Evolutionary conservation across 2,888 invertebrate genomes (phyloP).

Genomic region (Hyles lineata): DNA sequence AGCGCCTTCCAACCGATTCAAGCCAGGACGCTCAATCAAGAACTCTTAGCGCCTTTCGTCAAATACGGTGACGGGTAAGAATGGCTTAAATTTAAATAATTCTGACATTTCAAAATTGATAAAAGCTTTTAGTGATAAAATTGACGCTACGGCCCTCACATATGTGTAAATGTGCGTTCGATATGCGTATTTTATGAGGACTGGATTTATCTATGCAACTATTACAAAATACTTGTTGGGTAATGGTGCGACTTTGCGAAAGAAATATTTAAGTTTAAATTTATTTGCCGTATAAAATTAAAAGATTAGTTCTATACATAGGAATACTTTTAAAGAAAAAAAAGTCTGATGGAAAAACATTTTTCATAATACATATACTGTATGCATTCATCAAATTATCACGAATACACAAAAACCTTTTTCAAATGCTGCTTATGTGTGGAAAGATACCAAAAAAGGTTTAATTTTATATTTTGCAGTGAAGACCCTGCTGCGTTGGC

Average conservation of each 20-base stretch:
- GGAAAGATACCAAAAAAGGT: not conserved
- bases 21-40: slow-evolving; percentile 57
- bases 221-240: not conserved
- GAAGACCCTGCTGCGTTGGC: slow-evolving; percentile 51
- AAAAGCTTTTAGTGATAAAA: slow-evolving; percentile 8
- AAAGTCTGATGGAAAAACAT: no score
- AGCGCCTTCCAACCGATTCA: slow-evolving; percentile 59
- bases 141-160: not conserved
- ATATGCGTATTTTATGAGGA: not conserved
- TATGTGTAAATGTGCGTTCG: not conserved
- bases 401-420: no score
- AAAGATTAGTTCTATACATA: no score
- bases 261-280: not conserved
- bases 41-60: slow-evolving; percentile 61
- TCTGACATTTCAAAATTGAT: not conserved
- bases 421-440: not conserved
- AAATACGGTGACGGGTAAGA: slow-evolving; percentile 57
- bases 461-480: slow-evolving; percentile 48
- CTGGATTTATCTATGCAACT: not conserved
- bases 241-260: not conserved
- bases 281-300: no score
- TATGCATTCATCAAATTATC: no score
- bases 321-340: no score
- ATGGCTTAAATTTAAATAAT: not conserved
- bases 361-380: no score